phyloP scores from a whole-genome alignment of 2,797 vertebrate species.

The Malurus splendens region DNA sequence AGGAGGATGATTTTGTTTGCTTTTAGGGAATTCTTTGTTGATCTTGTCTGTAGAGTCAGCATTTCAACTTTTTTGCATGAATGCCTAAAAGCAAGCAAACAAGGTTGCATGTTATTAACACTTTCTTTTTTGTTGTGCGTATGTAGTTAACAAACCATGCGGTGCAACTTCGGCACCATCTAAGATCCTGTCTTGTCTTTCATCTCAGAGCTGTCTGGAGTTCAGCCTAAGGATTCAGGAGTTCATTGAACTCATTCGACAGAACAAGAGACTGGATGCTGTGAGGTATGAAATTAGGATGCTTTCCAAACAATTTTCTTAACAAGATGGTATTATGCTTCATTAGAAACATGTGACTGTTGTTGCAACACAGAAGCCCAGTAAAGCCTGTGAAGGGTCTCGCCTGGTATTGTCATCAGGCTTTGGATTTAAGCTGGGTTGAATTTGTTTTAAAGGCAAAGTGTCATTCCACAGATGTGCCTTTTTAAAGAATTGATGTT shows the following conservation, averaged over 20 bases:
- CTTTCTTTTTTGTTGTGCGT: constrained; percentile 11
- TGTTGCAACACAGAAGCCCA: neutral
- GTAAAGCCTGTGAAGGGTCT: neutral
- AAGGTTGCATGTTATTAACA: constrained; percentile 13
- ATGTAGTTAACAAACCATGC: neutral
- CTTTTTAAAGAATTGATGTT: neutral
- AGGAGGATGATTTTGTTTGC: constrained; percentile 11
- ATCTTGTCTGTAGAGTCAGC: neutral
- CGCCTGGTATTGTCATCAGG: neutral
- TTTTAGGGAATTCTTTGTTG: constrained; percentile 27
- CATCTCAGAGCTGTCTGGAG: constrained; percentile 93
- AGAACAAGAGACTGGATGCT: constrained; percentile 98
- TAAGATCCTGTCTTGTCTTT: constrained; percentile 52
- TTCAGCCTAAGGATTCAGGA: constrained; percentile 99
- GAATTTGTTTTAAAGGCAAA: neutral
- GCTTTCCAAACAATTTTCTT: neutral
- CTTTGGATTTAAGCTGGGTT: neutral
- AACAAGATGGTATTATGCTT: neutral
- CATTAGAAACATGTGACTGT: neutral
- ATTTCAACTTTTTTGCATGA: neutral
- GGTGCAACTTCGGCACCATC: neutral
- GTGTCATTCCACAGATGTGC: neutral
- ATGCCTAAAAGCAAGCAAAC: constrained; percentile 39
- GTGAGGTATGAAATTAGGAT: constrained; percentile 82
- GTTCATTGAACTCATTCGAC: constrained; percentile 97